Evolutionary conservation across 2,113 vertebrate genomes (phyloP), one percentile per base, ranked within the genome.

Genomic region (Numenius arquata): DNA sequence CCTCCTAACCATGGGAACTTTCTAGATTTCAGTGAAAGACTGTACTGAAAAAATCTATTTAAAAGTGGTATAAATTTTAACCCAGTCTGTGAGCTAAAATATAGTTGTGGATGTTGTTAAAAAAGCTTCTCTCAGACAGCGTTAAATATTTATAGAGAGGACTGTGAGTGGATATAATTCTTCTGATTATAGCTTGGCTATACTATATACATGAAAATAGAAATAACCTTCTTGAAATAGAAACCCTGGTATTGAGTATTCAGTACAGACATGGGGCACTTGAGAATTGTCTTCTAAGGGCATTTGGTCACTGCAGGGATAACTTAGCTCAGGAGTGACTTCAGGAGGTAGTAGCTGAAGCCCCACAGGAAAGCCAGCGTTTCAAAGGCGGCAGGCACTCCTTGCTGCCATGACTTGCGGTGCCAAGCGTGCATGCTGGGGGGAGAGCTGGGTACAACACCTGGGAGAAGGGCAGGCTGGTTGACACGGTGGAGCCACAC

Each of bases 391-490:
- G 48, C 11, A 40, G 10, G 18, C 15, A 4, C 62, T 61, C 48
- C 65, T 68, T 4, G 3, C 48, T 68, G 48, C 34, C 56, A 27
- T 11, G 9, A 4, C 32, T 23, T 13, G 34, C 47, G 27, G 52
- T 1, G 4, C 47, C 38, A 85, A 1, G 8, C 0, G 0, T 38
- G 29, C 3, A 3, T 32, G 59, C 58, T 59, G 32, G 27, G n/a
- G 59, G 73, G 30, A 63, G 45, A 30, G 32, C 30, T 34, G 62
- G 29, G 40, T 58, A 18, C 71, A 29, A 4, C 0, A 15, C 5
- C 2, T 4, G 18, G 52, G 38, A 67, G 62, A 29, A 21, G 34
- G 1, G 0, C 30, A 7, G 68, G 45, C 45, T 48, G 50, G 29
- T 12, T 53, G 41, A n/a, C 55, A 8, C 0, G 0, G 30, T 7